Base-by-base conservation (phyloP, 2,888 invertebrate genomes). In the Chelonus formosanus region DNA sequence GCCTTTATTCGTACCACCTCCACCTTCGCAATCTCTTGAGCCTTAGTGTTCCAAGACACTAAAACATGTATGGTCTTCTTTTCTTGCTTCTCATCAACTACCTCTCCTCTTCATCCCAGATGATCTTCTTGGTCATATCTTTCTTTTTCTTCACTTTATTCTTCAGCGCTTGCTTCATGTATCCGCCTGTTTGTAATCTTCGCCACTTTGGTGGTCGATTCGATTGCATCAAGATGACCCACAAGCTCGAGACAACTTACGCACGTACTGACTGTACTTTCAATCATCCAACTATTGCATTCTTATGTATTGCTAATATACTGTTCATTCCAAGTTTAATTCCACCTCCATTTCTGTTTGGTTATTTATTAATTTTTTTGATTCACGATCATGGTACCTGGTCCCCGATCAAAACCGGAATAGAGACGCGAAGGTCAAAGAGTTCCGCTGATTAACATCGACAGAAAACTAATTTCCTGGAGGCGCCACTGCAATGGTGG, bases 191-290 rank as follows among this genome's bases (percentile, higher is more conserved):
- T 61, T 47, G 67, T 67, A 68, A 71, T 70, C 68, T 67, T 70
- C 62, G 75, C 76, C 71, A 77, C 78, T 75, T 72, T 78, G 78
- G 78, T 78, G 78, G 78, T 72, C 78, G 72, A 71, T 64, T 68
- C 70, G 71, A 71, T 65, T 69, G 72, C 70, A 54, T 67, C 66
- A 59, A 44, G 55, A 56, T 47, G 65, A 67, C 65, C 66, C 67
- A 63, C 53, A 43, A 59, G 64, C 60, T 60, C 57, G 53, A 63
- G 50, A 67, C 63, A 63, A 69, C 70, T 55, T 68, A 65, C 58
- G 60, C 67, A 67, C 62, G 58, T 60, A 67, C 58, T 47, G 35
- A 68, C 67, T 47, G 57, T 68, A 70, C 62, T 63, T 63, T 67
- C 64, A 61, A 59, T 64, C 62, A 47, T 66, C 20, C 60, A 60